Percentiles rank a stretch among this genome's conserved stretches.
Conservation (phyloP, 2,888 invertebrate genomes). For the Acleris holmiana region DNA sequence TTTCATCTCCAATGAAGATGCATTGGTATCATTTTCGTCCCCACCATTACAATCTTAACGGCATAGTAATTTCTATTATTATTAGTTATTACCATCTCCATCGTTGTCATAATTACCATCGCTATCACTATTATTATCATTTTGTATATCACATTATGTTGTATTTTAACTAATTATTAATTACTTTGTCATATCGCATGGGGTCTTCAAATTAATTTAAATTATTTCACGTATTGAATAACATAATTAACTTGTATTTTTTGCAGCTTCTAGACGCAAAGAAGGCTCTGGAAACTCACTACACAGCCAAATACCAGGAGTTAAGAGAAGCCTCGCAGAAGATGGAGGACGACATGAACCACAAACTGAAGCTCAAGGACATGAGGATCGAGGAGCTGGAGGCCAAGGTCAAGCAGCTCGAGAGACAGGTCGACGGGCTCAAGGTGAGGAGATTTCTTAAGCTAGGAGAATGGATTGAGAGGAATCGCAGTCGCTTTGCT, state of each 20-base stretch:
- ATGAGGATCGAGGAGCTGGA: conserved; percentile 75
- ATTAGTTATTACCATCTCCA: no score
- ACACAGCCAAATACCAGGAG: conserved; percentile 83
- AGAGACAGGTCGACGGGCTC: conserved; percentile 65
- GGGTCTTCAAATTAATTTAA: no score
- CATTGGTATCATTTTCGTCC: no score
- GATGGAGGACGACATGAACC: conserved; percentile 84
- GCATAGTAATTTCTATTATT: no score
- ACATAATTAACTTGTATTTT: no score
- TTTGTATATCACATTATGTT: no score
- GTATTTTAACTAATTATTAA: no score
- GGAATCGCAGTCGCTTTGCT: no score
- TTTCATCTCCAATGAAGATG: no score
- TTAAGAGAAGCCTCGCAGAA: conserved; percentile 83
- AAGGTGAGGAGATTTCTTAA: conserved; percentile 52
- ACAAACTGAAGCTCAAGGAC: conserved; percentile 78
- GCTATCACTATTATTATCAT: no score
- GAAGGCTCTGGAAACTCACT: conserved; percentile 84
- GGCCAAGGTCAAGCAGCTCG: conserved; percentile 62
- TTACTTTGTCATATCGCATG: not conserved
- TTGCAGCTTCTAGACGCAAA: conserved; percentile 80
- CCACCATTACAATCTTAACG: no score
- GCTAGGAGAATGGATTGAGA: not conserved
- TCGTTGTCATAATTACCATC: no score
- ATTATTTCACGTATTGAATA: not conserved